Evolutionary conservation across 1,140 invertebrate species (phyloP).

Genomic region (Zaprionus vittiger): DNA sequence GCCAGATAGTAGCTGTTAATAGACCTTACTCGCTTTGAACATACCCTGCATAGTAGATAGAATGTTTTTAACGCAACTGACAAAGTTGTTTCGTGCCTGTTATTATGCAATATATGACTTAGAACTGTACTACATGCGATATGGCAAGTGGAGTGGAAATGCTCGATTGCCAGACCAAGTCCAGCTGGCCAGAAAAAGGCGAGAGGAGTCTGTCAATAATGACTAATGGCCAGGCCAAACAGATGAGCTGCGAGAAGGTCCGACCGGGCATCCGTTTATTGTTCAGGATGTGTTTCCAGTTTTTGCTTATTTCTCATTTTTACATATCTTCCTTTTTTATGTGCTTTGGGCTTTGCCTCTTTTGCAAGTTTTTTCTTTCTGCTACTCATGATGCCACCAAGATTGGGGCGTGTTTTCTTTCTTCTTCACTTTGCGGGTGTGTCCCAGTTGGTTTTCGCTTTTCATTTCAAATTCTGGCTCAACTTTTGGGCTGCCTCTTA

Average conservation of each 20-base stretch:
- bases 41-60: no score
- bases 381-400: slow-evolving; percentile 59
- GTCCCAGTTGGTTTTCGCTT: slow-evolving; percentile 53
- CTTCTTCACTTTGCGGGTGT: slow-evolving; percentile 13
- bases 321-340: slow-evolving; percentile 11
- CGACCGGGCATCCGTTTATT: slow-evolving; percentile 31
- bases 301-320: slow-evolving; percentile 11
- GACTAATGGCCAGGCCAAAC: slow-evolving; percentile 69
- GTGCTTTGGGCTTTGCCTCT: neutral
- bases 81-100: no score
- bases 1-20: no score
- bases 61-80: no score
- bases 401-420: slow-evolving; percentile 45
- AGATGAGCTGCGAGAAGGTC: slow-evolving; percentile 20
- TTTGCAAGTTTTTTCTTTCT: slow-evolving; percentile 13
- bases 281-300: slow-evolving; percentile 52
- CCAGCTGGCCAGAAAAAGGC: slow-evolving; percentile 59
- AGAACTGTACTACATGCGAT: neutral
- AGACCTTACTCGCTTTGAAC: no score
- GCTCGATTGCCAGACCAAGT: neutral
- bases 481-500: slow-evolving; percentile 22
- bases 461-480: slow-evolving; percentile 58
- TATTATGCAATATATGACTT: neutral
- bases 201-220: slow-evolving; percentile 81
- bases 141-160: neutral